Percentiles rank a stretch among this genome's conserved stretches.
These are phyloP conservation scores for Epinephelus lanceolatus DNA, from an alignment of 2,113 vertebrate genomes.

Conservation along the genomic window DNA sequence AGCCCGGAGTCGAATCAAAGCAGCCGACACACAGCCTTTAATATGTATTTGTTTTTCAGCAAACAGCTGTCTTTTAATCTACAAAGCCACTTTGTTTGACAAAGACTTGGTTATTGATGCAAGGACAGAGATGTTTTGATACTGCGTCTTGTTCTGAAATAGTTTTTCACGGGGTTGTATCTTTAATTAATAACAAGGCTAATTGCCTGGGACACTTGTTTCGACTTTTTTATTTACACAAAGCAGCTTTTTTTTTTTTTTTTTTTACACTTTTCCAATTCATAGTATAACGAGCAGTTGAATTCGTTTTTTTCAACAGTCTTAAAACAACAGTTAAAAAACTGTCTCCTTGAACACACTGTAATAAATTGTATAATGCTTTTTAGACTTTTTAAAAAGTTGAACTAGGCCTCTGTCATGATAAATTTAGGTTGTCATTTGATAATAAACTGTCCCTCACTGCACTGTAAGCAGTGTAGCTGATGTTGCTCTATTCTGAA, in stretches of 20 bases:
- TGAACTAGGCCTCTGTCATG: too few relatives aligned
- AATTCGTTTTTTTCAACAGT: too few relatives aligned
- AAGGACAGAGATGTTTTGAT: background rate
- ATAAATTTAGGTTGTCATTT: background rate
- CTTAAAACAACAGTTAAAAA: background rate
- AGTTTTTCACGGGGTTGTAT: background rate
- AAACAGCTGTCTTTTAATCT: conserved; percentile 10
- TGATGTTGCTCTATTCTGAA: background rate
- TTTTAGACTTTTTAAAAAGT: background rate
- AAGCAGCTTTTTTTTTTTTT: background rate
- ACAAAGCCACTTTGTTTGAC: background rate
- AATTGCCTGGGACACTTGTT: background rate
- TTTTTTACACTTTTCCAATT: too few relatives aligned
- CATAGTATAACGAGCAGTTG: background rate
- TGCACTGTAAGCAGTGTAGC: background rate
- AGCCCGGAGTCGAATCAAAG: background rate
- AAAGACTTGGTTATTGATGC: background rate
- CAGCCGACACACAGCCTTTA: background rate
- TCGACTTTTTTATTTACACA: background rate
- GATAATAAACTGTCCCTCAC: background rate
- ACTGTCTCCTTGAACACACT: too few relatives aligned
- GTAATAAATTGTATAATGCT: background rate
- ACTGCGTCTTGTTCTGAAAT: background rate
- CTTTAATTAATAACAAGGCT: background rate
- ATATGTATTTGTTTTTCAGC: background rate